Evolutionary conservation across 2,888 invertebrate species (phyloP).

Genomic region (Synergus japonicus): DNA sequence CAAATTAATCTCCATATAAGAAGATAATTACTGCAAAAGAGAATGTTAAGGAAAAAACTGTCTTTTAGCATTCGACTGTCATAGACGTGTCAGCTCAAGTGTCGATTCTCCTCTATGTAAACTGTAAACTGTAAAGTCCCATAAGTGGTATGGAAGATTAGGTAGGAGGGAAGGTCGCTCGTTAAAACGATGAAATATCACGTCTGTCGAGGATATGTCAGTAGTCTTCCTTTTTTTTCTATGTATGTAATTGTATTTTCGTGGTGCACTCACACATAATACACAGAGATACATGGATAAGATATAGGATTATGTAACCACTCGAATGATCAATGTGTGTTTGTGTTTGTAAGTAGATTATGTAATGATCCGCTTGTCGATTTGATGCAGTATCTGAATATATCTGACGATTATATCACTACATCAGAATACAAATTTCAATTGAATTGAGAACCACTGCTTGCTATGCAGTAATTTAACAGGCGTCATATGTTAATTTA

Average conservation of each 20-base stretch:
- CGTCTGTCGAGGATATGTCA: not conserved
- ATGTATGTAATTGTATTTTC: not conserved
- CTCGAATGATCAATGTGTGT: not conserved
- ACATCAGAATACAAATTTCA: not conserved
- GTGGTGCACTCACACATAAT: not conserved
- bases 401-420: not conserved
- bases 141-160: too few species aligned
- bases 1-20: too few species aligned
- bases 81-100: too few species aligned
- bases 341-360: not conserved
- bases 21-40: too few species aligned
- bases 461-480: not conserved
- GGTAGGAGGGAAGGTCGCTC: too few species aligned
- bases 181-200: not conserved
- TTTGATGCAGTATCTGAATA: not conserved
- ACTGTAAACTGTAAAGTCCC: too few species aligned
- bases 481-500: too few species aligned
- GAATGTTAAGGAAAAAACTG: too few species aligned
- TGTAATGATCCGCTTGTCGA: not conserved
- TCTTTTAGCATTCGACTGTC: too few species aligned
- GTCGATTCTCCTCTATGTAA: too few species aligned
- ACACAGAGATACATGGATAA: not conserved
- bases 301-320: not conserved
- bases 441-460: not conserved
- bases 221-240: not conserved